phyloP scores from a whole-genome alignment of 2,888 invertebrate species.

The Ethmia dodecea region DNA sequence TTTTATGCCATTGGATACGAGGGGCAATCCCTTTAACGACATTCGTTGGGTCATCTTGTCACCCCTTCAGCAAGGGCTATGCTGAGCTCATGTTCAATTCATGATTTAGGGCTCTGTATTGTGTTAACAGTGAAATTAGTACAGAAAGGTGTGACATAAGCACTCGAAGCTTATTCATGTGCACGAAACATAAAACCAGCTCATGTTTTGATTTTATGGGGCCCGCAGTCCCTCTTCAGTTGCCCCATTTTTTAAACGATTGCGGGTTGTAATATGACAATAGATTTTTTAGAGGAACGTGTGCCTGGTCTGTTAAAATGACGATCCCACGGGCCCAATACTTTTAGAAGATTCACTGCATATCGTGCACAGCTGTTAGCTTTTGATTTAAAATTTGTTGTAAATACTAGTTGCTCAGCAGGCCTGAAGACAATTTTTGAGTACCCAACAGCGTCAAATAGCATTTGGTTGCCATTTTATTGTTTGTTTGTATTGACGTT shows the following conservation, averaged over 20 bases:
- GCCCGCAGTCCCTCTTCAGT: constrained; percentile 42
- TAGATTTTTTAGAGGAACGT: constrained; percentile 15
- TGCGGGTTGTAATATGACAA: constrained; percentile 33
- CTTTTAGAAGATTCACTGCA: no score
- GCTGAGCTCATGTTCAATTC: constrained; percentile 60
- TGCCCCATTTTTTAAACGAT: constrained; percentile 35
- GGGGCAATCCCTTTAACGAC: constrained; percentile 44
- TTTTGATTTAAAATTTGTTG: no score
- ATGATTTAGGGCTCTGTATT: constrained; percentile 58
- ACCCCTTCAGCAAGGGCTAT: constrained; percentile 48
- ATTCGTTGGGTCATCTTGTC: constrained; percentile 45
- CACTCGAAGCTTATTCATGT: constrained; percentile 56
- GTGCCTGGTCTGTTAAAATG: constrained; percentile 4
- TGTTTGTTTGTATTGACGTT: no score
- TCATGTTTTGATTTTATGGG: constrained; percentile 49
- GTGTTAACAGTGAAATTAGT: constrained; percentile 67
- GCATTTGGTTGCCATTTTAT: no score
- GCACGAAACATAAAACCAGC: constrained; percentile 56
- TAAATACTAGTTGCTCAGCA: no score
- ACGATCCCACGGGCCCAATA: constrained; percentile 6
- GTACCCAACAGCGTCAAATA: no score
- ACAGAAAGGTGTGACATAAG: constrained; percentile 66
- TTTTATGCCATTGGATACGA: constrained; percentile 14
- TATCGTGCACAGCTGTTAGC: no score
- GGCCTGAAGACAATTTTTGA: no score